Percentiles rank a stretch among this genome's conserved stretches.
These are phyloP conservation scores for Leguminivora glycinivorella DNA, from an alignment of 1,140 invertebrate species.

Conservation along the genomic window DNA sequence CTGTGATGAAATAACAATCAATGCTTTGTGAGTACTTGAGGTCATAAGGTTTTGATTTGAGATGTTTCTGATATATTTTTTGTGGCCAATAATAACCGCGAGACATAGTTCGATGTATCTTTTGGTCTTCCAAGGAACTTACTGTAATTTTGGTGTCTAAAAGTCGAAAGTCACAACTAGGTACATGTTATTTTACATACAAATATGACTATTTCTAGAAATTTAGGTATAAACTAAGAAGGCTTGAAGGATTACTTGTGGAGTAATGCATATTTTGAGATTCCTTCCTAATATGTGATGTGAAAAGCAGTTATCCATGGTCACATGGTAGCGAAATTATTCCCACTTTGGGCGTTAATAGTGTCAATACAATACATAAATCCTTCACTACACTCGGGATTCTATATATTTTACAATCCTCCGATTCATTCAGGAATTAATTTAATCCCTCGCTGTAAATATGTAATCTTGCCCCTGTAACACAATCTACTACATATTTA, in stretches of 20 bases:
- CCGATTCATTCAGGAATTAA: too few species aligned
- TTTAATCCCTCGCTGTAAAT: too few species aligned
- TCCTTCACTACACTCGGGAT: too few species aligned
- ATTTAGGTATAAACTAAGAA: not conserved
- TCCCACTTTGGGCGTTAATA: too few species aligned
- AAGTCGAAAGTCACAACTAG: not conserved
- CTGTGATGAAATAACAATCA: conserved; percentile 13
- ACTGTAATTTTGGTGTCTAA: not conserved
- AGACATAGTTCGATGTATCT: not conserved
- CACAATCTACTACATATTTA: too few species aligned
- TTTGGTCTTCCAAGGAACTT: not conserved
- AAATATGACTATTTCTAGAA: not conserved
- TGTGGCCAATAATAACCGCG: not conserved
- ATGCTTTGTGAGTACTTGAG: conserved; percentile 5
- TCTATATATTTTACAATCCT: too few species aligned
- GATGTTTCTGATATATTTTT: not conserved
- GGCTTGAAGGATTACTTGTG: not conserved
- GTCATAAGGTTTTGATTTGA: conserved; percentile 4
- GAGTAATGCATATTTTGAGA: too few species aligned
- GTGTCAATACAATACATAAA: too few species aligned
- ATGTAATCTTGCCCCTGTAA: too few species aligned
- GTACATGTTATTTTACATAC: not conserved
- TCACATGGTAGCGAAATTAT: too few species aligned
- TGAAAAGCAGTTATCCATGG: too few species aligned
- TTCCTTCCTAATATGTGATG: too few species aligned